Evolutionary conservation across 2,113 vertebrate species (phyloP), one percentile per base, ranked within the genome.

Genomic region (Ia io): DNA sequence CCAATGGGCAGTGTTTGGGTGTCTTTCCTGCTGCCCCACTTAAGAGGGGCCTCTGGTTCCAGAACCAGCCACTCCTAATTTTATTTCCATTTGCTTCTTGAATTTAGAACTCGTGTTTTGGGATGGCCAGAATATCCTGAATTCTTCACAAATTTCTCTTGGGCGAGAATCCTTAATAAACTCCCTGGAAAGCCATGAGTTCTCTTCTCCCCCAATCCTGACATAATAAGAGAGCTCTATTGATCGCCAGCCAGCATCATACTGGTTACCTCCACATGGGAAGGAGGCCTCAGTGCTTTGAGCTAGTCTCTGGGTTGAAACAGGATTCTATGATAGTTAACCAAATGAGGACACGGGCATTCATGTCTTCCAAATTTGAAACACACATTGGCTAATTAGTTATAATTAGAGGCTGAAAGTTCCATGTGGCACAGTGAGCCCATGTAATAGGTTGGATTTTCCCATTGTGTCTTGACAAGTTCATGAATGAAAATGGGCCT

Each of bases 401-500:
- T 95, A 88, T 96, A 97, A 97, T 96, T 95, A 96, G 92, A 97
- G 90, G 77, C 85, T 92, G 95, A 96, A 84, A 96, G 84, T 93
- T 95, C 67, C 67, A 79, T 67, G 93, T 93, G 51, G 93, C 90
- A 92, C 44, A 85, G 76, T 86, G 78, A 93, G 56, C 84, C 6
- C 23, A 23, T 86, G 53, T 63, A 96, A 92, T 84, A 95, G 90
- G 90, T 25, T 28, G 84, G 67, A 61, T 93, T 92, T 92, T 85
- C 44, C 78, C 37, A 69, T 70, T 93, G 78, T 78, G n/a, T 96
- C 67, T 90, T 94, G 95, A 96, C 73, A 94, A 96, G 63, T 78
- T 93, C 91, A 89, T 95, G 95, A 95, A 92, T 74, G 73, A 78
- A 96, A 96, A 94, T 91, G 74, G 80, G 49, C n/a, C 63, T 47